These are phyloP conservation scores for Trichogramma dendrolimi DNA, from an alignment of 2,888 invertebrate genomes.

Conservation along the genomic window DNA sequence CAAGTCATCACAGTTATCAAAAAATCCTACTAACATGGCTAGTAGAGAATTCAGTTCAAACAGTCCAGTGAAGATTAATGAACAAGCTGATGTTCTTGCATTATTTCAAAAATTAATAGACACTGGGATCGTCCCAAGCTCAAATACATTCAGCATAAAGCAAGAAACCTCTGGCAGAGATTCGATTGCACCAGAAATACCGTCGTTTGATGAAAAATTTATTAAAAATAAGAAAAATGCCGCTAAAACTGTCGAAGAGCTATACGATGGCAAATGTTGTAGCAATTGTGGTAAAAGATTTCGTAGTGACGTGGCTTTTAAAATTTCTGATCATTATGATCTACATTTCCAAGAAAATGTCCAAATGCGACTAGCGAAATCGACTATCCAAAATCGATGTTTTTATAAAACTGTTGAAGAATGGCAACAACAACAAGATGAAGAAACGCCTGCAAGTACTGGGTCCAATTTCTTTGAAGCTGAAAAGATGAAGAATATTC, in stretches of 20 bases:
- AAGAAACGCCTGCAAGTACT: too few relatives aligned
- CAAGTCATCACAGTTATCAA: too few relatives aligned
- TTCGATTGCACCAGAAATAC: too few relatives aligned
- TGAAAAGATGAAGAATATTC: slow-evolving; percentile 58
- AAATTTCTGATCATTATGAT: slow-evolving; percentile 93
- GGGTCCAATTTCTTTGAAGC: slow-evolving; percentile 50
- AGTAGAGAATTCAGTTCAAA: neutral
- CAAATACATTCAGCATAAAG: too few relatives aligned
- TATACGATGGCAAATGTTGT: slow-evolving; percentile 93
- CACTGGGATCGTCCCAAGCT: slow-evolving; percentile 67
- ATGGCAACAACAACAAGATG: too few relatives aligned
- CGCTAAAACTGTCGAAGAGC: slow-evolving; percentile 59
- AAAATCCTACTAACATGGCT: neutral
- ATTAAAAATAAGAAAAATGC: slow-evolving; percentile 62
- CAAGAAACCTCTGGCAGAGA: too few relatives aligned
- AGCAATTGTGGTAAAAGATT: slow-evolving; percentile 93
- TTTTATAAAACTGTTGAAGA: too few relatives aligned
- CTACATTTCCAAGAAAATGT: slow-evolving; percentile 98
- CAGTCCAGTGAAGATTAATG: too few relatives aligned
- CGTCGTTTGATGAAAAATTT: neutral
- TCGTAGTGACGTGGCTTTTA: slow-evolving; percentile 80
- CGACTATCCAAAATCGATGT: too few relatives aligned
- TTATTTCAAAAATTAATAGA: slow-evolving; percentile 81
- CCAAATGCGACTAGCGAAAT: slow-evolving; percentile 71
- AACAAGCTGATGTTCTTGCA: slow-evolving; percentile 49